These are phyloP conservation scores for Montipora efflorescens DNA, from an alignment of 64 coral and sea anemone species.

Conservation along the genomic window DNA sequence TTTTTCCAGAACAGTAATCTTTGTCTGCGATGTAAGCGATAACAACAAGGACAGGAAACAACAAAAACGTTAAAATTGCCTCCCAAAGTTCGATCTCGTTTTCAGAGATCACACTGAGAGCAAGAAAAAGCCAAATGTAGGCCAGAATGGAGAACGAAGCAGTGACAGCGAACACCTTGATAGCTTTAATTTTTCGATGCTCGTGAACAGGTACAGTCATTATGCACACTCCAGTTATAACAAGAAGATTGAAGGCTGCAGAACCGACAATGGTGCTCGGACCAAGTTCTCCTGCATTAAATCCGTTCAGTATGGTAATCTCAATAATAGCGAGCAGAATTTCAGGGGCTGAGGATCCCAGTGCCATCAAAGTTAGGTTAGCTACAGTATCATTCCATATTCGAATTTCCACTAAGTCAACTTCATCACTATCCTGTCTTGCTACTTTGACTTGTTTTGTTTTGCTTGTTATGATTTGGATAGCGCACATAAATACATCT, in stretches of 20 bases:
- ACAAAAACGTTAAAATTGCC: slow-evolving; percentile 89
- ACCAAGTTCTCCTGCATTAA: slow-evolving; percentile 86
- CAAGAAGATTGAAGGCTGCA: slow-evolving; percentile 93
- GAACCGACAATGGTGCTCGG: slow-evolving; percentile 99
- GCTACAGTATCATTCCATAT: slow-evolving; percentile 99
- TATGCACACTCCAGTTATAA: slow-evolving; percentile 90
- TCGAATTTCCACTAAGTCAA: slow-evolving; percentile 86
- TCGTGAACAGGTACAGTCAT: slow-evolving; percentile 84
- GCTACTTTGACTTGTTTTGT: slow-evolving; percentile 90
- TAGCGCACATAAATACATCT: slow-evolving; percentile 98
- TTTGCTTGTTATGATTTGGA: slow-evolving; percentile 99
- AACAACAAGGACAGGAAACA: slow-evolving; percentile 95
- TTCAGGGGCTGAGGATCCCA: slow-evolving; percentile 96
- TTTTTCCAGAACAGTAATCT: slow-evolving; percentile 81
- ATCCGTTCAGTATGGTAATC: slow-evolving; percentile 77
- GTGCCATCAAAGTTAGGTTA: slow-evolving; percentile 94
- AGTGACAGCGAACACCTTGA: slow-evolving; percentile 97
- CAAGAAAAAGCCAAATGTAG: slow-evolving; percentile 88
- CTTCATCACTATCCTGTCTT: slow-evolving; percentile 78
- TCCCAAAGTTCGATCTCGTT: slow-evolving; percentile 96
- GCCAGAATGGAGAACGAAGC: slow-evolving; percentile 81
- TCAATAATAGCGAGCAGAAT: slow-evolving; percentile 97
- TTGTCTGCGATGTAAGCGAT: slow-evolving; percentile 96
- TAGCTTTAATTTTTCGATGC: slow-evolving; percentile 80
- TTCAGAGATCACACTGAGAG: slow-evolving; percentile 42